Evolutionary conservation across 2,888 invertebrate species (phyloP), one percentile per base, ranked within the genome.

Genomic region (Acrobasis suavella): DNA sequence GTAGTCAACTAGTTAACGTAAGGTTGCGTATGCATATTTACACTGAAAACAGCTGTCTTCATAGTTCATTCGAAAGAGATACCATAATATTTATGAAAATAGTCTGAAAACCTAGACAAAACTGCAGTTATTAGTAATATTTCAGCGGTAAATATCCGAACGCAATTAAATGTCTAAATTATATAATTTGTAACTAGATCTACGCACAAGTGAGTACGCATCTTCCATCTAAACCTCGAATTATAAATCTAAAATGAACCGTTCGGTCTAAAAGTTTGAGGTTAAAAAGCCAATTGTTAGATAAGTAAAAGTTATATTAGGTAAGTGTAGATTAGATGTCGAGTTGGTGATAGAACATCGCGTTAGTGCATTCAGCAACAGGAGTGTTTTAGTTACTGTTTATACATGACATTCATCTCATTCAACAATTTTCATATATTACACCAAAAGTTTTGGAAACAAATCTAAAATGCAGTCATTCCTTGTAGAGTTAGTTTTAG

Each of bases 211-310:
- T 76, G 75, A 80, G 81, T 78, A 78, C 68, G 72, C 80, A 83
- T 83, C 85, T 82, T 81, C 83, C 81, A 80, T 78, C 78, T 71
- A 67, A 75, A 76, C 80, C 81, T 82, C 80, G 71, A 70, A 65
- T 64, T 66, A 64, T 52, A 69, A 68, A 71, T 71, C 70, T 71
- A 77, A 75, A 77, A 71, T 76, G 62, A 65, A 72, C 72, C 68
- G 71, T 82, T 81, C 77, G 79, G 77, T 81, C 76, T 78, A 76
- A 73, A 71, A 67, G 68, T 76, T 79, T 77, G 81, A 83, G 80
- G 84, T 82, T 78, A 77, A 81, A 77, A 86, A 86, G 90, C 89
- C 90, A 90, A 90, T 86, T 87, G 72, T 80, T 87, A 89, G 83
- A 77, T 90, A 89, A 89, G 89, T 82, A 75, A 85, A 85, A 82